These are phyloP conservation scores for Myopa tessellatipennis DNA, from an alignment of 2,888 invertebrate genomes.

Conservation along the genomic window DNA sequence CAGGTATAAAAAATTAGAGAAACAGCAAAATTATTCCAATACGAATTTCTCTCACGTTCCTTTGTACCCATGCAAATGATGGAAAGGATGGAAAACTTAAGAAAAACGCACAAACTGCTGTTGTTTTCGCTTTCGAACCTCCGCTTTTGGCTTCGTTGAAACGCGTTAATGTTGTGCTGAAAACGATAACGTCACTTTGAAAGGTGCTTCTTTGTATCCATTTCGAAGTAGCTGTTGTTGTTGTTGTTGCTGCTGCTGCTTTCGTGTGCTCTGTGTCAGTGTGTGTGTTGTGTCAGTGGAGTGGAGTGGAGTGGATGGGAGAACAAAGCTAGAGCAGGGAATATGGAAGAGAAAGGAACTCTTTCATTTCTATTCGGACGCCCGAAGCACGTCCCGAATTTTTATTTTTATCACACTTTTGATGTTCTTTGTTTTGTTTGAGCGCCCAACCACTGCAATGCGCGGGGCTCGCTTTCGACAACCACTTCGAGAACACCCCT, in stretches of 20 bases:
- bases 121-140: neutral
- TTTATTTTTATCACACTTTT: constrained; percentile 9
- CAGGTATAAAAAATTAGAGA: constrained; percentile 3
- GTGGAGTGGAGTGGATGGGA: too few species aligned
- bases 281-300: too few species aligned
- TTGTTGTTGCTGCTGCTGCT: neutral
- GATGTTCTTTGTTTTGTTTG: neutral
- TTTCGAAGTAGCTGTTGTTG: neutral
- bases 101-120: neutral
- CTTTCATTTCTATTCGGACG: neutral
- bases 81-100: constrained; percentile 10
- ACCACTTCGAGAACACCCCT: neutral
- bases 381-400: neutral
- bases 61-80: constrained; percentile 20
- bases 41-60: constrained; percentile 25
- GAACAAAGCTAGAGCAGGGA: neutral
- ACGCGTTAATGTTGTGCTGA: constrained; percentile 25
- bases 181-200: constrained; percentile 18
- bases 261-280: too few species aligned
- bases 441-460: neutral
- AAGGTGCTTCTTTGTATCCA: constrained; percentile 3
- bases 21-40: constrained; percentile 18
- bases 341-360: neutral
- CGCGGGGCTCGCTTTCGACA: neutral
- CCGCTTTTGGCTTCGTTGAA: neutral